Percentiles rank a stretch among this genome's conserved stretches.
Conservation (phyloP, 2,797 vertebrate genomes). For the Spea hammondii region DNA sequence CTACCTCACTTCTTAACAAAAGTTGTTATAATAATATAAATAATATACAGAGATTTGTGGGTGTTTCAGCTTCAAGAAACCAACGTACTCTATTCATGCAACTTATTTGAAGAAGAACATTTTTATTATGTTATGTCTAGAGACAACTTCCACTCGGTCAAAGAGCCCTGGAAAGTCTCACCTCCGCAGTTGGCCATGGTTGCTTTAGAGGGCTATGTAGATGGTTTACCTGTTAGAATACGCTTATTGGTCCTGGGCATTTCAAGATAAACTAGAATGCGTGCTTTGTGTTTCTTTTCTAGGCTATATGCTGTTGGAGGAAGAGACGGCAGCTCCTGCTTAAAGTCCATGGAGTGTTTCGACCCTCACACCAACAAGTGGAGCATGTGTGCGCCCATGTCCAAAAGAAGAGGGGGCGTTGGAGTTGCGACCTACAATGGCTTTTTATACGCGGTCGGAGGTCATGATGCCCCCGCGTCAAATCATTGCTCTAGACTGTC, state of each 20-base stretch:
- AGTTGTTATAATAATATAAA: too few relatives aligned
- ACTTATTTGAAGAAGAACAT: too few relatives aligned
- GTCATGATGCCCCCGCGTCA: constrained; percentile 92
- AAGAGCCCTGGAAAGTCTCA: background rate
- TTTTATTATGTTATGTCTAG: too few relatives aligned
- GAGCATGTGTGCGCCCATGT: constrained; percentile 90
- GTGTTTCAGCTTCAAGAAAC: too few relatives aligned
- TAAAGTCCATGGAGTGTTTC: constrained; percentile 95
- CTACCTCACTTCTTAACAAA: too few relatives aligned
- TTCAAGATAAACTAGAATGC: too few relatives aligned
- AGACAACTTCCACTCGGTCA: too few relatives aligned
- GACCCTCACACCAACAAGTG: constrained; percentile 98
- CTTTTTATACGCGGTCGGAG: constrained; percentile 92
- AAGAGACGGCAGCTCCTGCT: constrained; percentile 91
- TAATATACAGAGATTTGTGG: too few relatives aligned
- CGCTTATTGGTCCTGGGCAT: too few relatives aligned
- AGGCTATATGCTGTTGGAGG: constrained; percentile 93
- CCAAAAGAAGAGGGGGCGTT: constrained; percentile 89
- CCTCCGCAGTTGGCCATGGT: background rate
- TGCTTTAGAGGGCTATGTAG: background rate
- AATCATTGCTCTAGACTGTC: constrained; percentile 92
- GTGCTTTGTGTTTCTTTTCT: background rate
- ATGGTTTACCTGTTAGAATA: too few relatives aligned
- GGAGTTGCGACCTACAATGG: constrained; percentile 92
- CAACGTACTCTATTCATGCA: too few relatives aligned